These are phyloP conservation scores for Scortum barcoo DNA, from an alignment of 2,113 vertebrate genomes.

Conservation along the genomic window DNA sequence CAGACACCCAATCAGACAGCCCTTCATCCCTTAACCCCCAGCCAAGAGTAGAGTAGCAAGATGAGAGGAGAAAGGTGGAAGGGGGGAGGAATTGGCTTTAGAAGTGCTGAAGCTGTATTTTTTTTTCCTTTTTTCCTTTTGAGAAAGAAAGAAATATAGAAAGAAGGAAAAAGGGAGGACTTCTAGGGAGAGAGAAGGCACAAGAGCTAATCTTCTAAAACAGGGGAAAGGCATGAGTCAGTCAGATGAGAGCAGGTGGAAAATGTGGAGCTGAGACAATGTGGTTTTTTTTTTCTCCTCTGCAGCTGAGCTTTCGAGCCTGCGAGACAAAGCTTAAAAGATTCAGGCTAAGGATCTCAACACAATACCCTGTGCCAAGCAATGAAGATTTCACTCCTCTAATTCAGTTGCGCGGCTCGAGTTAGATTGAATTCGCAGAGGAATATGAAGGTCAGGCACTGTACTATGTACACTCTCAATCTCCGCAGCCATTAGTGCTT, in stretches of 20 bases:
- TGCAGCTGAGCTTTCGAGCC: slow-evolving; percentile 28
- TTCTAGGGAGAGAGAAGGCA: slow-evolving; percentile 24
- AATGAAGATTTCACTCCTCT: slow-evolving; percentile 26
- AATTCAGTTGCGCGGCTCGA: slow-evolving; percentile 36
- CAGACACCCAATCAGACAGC: slow-evolving; percentile 69
- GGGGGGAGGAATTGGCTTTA: slow-evolving; percentile 52
- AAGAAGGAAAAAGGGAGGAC: slow-evolving; percentile 29
- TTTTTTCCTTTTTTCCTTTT: slow-evolving; percentile 28
- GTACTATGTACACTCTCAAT: slow-evolving; percentile 58
- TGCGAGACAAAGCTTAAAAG: slow-evolving; percentile 57
- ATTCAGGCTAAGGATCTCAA: slow-evolving; percentile 48
- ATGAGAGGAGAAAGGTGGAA: slow-evolving; percentile 51
- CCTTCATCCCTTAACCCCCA: slow-evolving; percentile 68
- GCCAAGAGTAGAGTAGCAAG: slow-evolving; percentile 52
- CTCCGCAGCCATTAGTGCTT: slow-evolving; percentile 69
- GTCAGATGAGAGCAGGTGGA: slow-evolving; percentile 54
- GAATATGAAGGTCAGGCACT: slow-evolving; percentile 77
- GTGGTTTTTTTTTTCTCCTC: slow-evolving; percentile 24
- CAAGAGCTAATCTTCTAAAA: slow-evolving; percentile 71
- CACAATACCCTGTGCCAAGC: slow-evolving; percentile 27
- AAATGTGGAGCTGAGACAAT: slow-evolving; percentile 61
- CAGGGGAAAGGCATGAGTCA: slow-evolving; percentile 63
- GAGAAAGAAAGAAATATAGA: slow-evolving; percentile 34
- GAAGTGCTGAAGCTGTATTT: slow-evolving; percentile 71
- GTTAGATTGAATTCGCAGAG: slow-evolving; percentile 48